Evolutionary conservation across 92 coral and sea anemone species (phyloP).

Genomic region (Plumapathes pennacea): DNA sequence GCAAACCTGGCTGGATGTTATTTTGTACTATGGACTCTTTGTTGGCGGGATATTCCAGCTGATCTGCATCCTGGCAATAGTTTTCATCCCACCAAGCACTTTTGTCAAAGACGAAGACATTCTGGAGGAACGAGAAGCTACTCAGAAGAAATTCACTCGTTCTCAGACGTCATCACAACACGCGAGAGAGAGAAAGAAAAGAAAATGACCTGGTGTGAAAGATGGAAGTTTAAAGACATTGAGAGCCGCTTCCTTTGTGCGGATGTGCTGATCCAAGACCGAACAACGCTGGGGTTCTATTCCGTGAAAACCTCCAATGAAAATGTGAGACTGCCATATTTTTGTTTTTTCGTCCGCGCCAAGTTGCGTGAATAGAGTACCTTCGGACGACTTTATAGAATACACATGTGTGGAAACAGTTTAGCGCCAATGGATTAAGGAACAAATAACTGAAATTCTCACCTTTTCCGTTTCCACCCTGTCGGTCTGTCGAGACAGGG

Average conservation of each 20-base stretch:
- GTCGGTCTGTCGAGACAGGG: no score
- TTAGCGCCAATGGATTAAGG: no score
- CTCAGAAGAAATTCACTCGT: constrained; percentile 4
- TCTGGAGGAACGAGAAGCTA: constrained; percentile 20
- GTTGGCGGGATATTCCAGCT: constrained; percentile 84
- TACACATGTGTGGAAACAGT: no score
- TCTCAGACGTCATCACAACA: constrained; percentile 15
- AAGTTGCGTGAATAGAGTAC: no score
- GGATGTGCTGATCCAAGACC: neutral
- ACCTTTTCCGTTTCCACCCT: no score
- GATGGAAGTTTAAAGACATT: neutral
- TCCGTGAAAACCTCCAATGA: no score
- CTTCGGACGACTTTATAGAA: no score
- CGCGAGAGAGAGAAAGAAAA: constrained; percentile 52
- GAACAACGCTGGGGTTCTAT: no score
- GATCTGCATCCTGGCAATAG: constrained; percentile 78
- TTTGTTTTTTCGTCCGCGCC: no score
- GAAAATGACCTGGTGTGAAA: constrained; percentile 11
- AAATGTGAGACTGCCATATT: no score
- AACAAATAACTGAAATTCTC: no score
- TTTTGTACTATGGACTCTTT: constrained; percentile 74
- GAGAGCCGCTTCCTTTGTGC: neutral
- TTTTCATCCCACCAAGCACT: constrained; percentile 59
- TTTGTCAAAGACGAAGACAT: constrained; percentile 29
- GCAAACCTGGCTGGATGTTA: constrained; percentile 41